A percentile compares a stretch with the other conserved stretches of the same genome.
Conservation (phyloP, 2,888 invertebrate genomes). For the Ischnura elegans region DNA sequence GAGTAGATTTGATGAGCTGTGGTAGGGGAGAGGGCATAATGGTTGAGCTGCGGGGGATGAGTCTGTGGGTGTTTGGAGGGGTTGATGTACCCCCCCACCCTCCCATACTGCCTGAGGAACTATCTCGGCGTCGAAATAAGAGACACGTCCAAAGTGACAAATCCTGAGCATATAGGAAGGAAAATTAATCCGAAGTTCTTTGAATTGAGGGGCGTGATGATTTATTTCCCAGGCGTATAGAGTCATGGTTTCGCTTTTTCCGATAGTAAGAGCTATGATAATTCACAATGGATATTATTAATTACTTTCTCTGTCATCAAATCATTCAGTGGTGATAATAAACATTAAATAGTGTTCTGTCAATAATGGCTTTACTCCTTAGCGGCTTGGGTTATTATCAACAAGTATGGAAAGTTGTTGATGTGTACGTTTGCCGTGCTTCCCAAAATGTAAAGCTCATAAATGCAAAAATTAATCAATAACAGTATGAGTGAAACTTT, state of each 20-base stretch:
- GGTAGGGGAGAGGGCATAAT: neutral
- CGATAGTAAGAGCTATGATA: too few species aligned
- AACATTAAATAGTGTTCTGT: too few species aligned
- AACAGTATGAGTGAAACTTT: too few species aligned
- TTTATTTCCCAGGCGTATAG: neutral
- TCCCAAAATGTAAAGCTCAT: too few species aligned
- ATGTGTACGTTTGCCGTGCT: too few species aligned
- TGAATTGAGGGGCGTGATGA: neutral
- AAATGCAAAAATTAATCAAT: too few species aligned
- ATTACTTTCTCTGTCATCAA: too few species aligned
- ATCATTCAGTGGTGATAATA: too few species aligned
- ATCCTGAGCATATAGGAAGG: neutral
- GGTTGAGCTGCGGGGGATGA: neutral
- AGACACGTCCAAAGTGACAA: neutral
- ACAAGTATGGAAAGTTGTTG: too few species aligned
- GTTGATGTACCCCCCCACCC: neutral
- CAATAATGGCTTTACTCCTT: too few species aligned
- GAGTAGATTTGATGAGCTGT: neutral
- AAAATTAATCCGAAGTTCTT: neutral
- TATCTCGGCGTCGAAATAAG: neutral
- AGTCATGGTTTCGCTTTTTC: neutral
- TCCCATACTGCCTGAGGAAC: neutral
- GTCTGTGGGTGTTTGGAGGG: neutral
- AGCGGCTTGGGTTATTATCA: too few species aligned
- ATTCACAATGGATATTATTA: too few species aligned